Evolutionary conservation across 2,888 invertebrate species (phyloP).

Genomic region (Eledona agricola): DNA sequence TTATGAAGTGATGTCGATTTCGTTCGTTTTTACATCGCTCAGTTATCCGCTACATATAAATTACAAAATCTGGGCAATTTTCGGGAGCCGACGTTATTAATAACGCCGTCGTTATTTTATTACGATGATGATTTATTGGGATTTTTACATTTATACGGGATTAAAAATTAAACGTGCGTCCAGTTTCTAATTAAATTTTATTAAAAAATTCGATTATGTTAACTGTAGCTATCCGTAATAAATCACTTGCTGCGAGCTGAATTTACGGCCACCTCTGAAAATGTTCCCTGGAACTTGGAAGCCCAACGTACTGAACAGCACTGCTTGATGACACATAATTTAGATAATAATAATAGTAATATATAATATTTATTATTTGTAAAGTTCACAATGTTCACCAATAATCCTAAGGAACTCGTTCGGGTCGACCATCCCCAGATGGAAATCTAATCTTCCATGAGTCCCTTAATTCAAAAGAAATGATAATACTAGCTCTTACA

Average conservation of each 20-base stretch:
- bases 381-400: no score
- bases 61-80: background rate
- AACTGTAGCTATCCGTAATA: conserved; percentile 6
- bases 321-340: background rate
- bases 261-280: conserved; percentile 6
- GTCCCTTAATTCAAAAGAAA: no score
- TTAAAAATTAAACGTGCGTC: conserved; percentile 2
- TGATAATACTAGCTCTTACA: no score
- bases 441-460: no score
- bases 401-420: no score
- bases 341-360: no score
- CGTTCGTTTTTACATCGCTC: background rate
- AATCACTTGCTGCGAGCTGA: conserved; percentile 6
- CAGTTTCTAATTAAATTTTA: conserved; percentile 6
- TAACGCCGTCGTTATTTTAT: conserved; percentile 11
- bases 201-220: conserved; percentile 7
- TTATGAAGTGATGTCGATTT: no score
- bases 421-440: no score
- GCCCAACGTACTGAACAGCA: background rate
- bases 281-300: conserved; percentile 1
- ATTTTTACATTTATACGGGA: background rate
- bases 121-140: conserved; percentile 11
- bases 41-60: conserved; percentile 4
- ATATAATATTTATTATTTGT: no score
- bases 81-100: background rate